Percentiles rank a stretch among this genome's conserved stretches.
Evolutionary conservation across 2,797 vertebrate genomes (phyloP).

Genomic region (Labeo calbasu): DNA sequence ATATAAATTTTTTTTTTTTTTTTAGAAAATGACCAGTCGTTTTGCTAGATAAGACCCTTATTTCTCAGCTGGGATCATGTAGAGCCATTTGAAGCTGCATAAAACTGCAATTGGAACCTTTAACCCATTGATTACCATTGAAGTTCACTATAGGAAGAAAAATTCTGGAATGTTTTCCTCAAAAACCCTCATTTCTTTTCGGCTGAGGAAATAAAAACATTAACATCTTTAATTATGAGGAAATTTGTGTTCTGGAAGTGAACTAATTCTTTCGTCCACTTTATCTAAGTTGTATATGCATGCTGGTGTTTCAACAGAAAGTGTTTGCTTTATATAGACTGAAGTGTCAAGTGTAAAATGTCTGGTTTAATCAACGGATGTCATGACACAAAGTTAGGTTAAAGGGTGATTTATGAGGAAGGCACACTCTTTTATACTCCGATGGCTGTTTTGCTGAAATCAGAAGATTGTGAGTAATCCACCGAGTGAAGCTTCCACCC

Average conservation of each 20-base stretch:
- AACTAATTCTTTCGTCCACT: background rate
- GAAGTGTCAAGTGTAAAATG: slow-evolving; percentile 2
- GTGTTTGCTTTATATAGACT: background rate
- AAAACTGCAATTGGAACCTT: too few species aligned
- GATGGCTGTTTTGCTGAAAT: background rate
- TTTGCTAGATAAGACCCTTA: too few species aligned
- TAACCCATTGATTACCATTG: too few species aligned
- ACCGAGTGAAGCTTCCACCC: background rate
- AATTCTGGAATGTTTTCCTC: too few species aligned
- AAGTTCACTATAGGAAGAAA: too few species aligned
- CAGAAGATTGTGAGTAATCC: slow-evolving; percentile 20
- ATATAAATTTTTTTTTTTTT: too few species aligned
- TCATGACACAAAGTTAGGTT: background rate
- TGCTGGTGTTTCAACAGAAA: background rate
- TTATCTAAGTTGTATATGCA: background rate
- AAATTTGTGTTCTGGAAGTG: background rate
- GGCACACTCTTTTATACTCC: background rate
- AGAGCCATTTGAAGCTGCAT: too few species aligned
- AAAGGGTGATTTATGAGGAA: background rate
- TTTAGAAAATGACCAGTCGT: too few species aligned
- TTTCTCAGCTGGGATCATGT: too few species aligned
- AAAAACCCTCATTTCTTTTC: too few species aligned
- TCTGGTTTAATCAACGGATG: background rate
- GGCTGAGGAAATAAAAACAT: too few species aligned
- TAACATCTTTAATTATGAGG: background rate